Evolutionary conservation across 2,888 invertebrate species (phyloP), one percentile per base, ranked within the genome.

Genomic region (Amitus sp.): DNA sequence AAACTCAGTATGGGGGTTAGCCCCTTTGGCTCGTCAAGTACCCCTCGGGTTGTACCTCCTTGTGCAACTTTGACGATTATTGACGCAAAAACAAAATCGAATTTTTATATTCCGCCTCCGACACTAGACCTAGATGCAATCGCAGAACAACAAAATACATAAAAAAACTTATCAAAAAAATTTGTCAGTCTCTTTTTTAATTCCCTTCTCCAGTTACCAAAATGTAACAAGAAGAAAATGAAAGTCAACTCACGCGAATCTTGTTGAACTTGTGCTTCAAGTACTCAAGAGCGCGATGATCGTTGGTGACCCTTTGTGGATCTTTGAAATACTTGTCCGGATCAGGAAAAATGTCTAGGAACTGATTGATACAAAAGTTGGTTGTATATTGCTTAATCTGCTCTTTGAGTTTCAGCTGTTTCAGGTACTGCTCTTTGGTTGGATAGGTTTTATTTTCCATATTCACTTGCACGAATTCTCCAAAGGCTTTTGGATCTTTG

Each of bases 331-430:
- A 74, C 10, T 67, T 63, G 7, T 73, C 68, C 0, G 85, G 85
- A 66, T 85, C 78, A 0, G 84, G 84, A 70, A 85, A 82, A 1
- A 83, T 66, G 47, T 83, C 77, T 0, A 85, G 63, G 71, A 83
- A 85, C 12, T 83, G 73, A 49, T 79, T 72, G 0, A 84, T 73
- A 28, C 76, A 69, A 53, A 85, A 85, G 7, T 84, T 79, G 0
- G 74, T 74, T 0, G 83, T 84, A 62, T 84, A 84, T 46, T 83
- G 82, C 47, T 78, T 79, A 27, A 79, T 76, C 64, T 84, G 82
- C 6, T 83, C 77, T 0, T 76, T 66, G 1, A 71, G 62, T 43
- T 74, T 72, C 9, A 72, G 50, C 10, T 68, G 66, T 3, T 69
- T 65, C n/a, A 68, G 43, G 15, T 71, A 72, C 10, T 71, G 56